These are phyloP conservation scores for Hippocampus barbouri DNA, from an alignment of 2,113 vertebrate genomes.

Conservation along the genomic window DNA sequence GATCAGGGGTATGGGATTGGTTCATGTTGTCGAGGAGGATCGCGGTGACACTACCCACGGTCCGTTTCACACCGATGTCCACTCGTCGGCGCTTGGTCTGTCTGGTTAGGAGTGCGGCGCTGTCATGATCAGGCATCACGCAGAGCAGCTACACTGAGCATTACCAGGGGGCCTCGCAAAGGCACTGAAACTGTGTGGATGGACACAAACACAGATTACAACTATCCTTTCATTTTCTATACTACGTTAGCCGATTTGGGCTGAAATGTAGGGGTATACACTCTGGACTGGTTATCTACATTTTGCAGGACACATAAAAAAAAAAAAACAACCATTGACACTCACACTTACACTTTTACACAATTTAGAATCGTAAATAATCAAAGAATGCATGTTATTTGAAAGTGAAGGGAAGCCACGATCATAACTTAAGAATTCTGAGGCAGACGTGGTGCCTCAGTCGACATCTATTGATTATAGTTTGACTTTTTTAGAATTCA, in stretches of 20 bases:
- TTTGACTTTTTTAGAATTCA: neutral
- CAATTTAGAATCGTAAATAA: neutral
- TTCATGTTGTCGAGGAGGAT: conserved; percentile 95
- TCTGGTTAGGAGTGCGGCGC: conserved; percentile 95
- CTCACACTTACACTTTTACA: neutral
- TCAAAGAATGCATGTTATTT: neutral
- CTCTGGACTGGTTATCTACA: neutral
- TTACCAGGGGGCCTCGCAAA: conserved; percentile 78
- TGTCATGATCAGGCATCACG: conserved; percentile 99
- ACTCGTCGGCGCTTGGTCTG: conserved; percentile 99
- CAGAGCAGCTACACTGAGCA: conserved; percentile 62
- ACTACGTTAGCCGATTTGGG: neutral
- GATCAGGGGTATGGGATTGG: conserved; percentile 87
- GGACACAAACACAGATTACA: conserved; percentile 6
- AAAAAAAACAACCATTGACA: neutral
- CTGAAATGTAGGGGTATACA: neutral
- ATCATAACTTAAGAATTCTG: too few relatives aligned
- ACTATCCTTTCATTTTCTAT: neutral
- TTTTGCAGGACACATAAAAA: neutral
- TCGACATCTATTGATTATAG: neutral
- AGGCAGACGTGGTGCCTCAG: neutral
- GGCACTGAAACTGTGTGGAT: conserved; percentile 53
- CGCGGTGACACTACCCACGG: conserved; percentile 88
- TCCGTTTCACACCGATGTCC: conserved; percentile 99
- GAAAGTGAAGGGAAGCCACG: neutral